Base-by-base conservation (phyloP, 30 jellyfish, hydroid and myxozoan species). In the Chrysaora quinquecirrha region DNA sequence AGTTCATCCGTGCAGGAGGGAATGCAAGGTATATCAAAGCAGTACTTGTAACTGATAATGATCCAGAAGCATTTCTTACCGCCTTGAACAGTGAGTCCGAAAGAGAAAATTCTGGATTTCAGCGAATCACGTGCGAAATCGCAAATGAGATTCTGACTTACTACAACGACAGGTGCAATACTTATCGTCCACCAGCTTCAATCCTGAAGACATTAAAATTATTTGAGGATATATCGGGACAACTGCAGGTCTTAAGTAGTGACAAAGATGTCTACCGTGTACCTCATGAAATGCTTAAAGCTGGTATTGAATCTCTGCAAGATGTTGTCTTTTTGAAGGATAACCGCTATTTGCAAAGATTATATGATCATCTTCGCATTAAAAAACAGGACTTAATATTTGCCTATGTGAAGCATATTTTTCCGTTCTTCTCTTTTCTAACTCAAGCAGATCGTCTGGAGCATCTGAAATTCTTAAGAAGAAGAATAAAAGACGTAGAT, bases 381-480 rank as follows among this genome's bases (percentile, higher is more conserved):
- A n/a, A 20, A 19, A 24, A 4, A 21, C 29, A 34, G 29, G 82
- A 70, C 0, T 24, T 50, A 21, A 12, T 18, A 20, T 11, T 34
- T 2, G 82, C 73, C 68, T 84, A 84, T 35, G 7, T 43, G 0
- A 25, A 28, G 2, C 34, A 21, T 22, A 32, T 84, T 30, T 25
- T 84, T 29, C 83, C 83, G 0, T n/a, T 18, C 35, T 30, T 74
- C 27, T 19, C 34, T 12, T 3, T 18, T 0, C 31, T 84, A 31
- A 16, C 65, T 9, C 67, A 78, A 0, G 64, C 21, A 12, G 85
- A 34, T 11, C 71, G 83, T 20, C 29, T 21, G 27, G 71, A 29
- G 18, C 97, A 88, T 52, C 87, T 88, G 38, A 61, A 10, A 21
- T 73, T 29, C 73, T 61, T 88, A 34, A 63, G 50, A 60, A 31